These are phyloP conservation scores for Micrasema longulum DNA, from an alignment of 1,140 invertebrate genomes.

Conservation along the genomic window DNA sequence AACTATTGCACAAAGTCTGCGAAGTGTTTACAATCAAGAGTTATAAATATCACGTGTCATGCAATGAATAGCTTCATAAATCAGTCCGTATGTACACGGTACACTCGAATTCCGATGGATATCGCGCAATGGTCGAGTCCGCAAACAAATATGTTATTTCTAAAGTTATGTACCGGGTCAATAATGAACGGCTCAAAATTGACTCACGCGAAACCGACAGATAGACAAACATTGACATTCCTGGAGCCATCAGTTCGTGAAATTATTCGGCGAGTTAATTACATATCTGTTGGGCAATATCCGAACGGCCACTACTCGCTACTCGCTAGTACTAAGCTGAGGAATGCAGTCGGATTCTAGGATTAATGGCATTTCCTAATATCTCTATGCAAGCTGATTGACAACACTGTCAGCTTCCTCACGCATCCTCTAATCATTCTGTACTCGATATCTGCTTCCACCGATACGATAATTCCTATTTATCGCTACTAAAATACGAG, in stretches of 20 bases:
- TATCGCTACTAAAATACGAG: slow-evolving; percentile 64
- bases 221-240: slow-evolving; percentile 53
- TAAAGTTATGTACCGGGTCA: slow-evolving; percentile 36
- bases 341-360: slow-evolving; percentile 29
- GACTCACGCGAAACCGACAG: slow-evolving; percentile 45
- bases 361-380: slow-evolving; percentile 17
- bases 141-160: slow-evolving; percentile 26
- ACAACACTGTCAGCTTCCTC: too few species aligned
- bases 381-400: neutral
- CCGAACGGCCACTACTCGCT: slow-evolving; percentile 18
- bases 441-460: neutral
- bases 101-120: slow-evolving; percentile 32
- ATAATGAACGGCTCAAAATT: slow-evolving; percentile 19
- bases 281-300: slow-evolving; percentile 43
- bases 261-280: slow-evolving; percentile 50
- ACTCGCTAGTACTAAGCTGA: neutral
- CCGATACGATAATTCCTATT: slow-evolving; percentile 35
- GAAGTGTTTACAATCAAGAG: slow-evolving; percentile 6
- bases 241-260: slow-evolving; percentile 41
- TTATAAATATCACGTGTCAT: slow-evolving; percentile 11
- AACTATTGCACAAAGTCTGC: slow-evolving; percentile 11
- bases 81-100: neutral
- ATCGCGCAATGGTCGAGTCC: slow-evolving; percentile 12
- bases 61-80: slow-evolving; percentile 13
- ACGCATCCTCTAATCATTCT: slow-evolving; percentile 24